Base-by-base conservation (phyloP, 2,113 vertebrate species). In the Glaucomys volans region DNA sequence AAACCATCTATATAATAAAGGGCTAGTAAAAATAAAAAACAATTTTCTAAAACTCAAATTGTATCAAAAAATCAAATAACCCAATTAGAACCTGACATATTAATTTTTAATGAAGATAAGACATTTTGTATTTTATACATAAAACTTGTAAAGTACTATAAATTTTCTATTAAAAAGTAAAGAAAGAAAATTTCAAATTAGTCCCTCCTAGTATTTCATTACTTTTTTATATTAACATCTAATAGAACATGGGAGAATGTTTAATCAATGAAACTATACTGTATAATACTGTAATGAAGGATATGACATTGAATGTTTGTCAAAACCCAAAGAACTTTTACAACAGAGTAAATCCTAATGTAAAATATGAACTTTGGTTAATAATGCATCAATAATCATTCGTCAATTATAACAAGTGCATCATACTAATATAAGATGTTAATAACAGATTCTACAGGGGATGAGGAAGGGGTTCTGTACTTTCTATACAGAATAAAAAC, bases 121-220 rank as follows among this genome's bases (percentile, higher is more conserved):
- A 88, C 18, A 84, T 47, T 91, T 64, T 35, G 1, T 83, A 85
- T 79, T 85, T 90, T 18, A 72, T 54, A 35, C 13, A 74, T 1
- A 62, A 8, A 95, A 87, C 47, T 71, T 52, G 13, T 80, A 35
- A 92, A 64, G 26, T 74, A 66, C 30, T 85, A 47, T 87, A 37
- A 74, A 40, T 85, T 90, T 95, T 59, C 28, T 79, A 67, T n/a
- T 35, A 82, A 80, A 89, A 30, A 92, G 32, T 71, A 67, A 67
- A 87, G 52, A 71, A 54, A 82, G 64, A 84, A 84, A 80, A 81
- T 59, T 72, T 90, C 32, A 67, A 59, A 57, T 50, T 40, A 86
- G 26, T 79, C 16, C 7, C 59, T 75, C 86, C 86, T n/a, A 90
- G 50, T 47, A 81, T 47, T 52, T 67, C 57, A 76, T 81, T 54